Evolutionary conservation across 2,888 invertebrate species (phyloP).

Genomic region (Cybosia mesomella): DNA sequence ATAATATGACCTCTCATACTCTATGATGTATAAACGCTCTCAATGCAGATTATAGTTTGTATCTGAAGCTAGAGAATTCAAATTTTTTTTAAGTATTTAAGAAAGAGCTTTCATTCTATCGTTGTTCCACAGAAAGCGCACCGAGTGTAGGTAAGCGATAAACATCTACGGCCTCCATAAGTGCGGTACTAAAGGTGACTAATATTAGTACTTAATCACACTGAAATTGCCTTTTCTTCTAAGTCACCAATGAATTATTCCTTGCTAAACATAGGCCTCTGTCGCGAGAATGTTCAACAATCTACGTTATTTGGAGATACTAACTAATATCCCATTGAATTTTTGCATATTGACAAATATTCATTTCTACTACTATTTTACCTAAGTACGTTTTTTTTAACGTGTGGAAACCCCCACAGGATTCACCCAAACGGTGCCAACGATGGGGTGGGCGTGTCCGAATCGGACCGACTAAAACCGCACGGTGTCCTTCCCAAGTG

Average conservation of each 20-base stretch:
- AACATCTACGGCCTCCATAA: conserved; percentile 2
- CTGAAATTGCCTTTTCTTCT: neutral
- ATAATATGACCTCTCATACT: neutral
- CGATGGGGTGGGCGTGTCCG: no score
- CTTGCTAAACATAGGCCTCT: neutral
- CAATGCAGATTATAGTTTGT: neutral
- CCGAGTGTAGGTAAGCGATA: neutral
- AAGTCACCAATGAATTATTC: conserved; percentile 1
- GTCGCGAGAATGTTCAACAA: neutral
- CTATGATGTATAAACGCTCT: neutral
- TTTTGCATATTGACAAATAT: neutral
- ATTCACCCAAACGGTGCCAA: no score
- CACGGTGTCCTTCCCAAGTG: no score
- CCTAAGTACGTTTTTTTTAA: no score
- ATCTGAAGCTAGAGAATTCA: neutral
- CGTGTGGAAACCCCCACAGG: no score
- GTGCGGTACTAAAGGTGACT: neutral
- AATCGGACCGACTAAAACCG: no score
- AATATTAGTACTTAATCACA: neutral
- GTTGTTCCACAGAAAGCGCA: neutral
- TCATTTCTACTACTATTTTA: neutral
- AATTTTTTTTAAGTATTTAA: neutral
- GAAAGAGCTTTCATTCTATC: neutral
- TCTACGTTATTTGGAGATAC: neutral
- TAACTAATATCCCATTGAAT: neutral